A percentile compares a stretch with the other conserved stretches of the same genome.
phyloP scores from a whole-genome alignment of 2,888 invertebrate species.

The Epiblema foenella region DNA sequence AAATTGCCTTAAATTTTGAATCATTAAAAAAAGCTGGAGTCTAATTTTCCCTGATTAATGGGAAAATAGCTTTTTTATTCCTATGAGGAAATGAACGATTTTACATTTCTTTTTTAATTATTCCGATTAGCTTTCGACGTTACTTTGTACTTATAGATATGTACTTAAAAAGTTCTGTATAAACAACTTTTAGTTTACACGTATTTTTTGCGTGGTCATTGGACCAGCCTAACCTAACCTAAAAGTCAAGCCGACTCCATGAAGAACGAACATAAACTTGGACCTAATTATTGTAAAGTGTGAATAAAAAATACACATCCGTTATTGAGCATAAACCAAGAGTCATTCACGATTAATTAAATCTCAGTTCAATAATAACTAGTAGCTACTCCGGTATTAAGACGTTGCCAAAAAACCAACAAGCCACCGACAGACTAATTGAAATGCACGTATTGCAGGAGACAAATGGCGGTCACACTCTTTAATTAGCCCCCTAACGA shows the following conservation, averaged over 20 bases:
- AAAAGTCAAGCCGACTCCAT: not conserved
- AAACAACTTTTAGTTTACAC: too few species aligned
- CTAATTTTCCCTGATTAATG: too few species aligned
- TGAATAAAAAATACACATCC: not conserved
- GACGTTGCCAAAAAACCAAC: slow-evolving; percentile 33
- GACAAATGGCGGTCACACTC: slow-evolving; percentile 23
- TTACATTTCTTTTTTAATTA: not conserved
- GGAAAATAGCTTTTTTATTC: not conserved
- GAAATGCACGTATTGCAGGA: slow-evolving; percentile 31
- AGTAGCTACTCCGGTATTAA: not conserved
- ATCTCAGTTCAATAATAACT: slow-evolving; percentile 12
- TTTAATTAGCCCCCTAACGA: slow-evolving; percentile 38
- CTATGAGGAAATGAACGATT: not conserved
- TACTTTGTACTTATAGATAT: not conserved
- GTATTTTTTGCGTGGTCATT: too few species aligned
- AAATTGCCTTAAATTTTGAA: too few species aligned
- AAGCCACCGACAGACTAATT: slow-evolving; percentile 32
- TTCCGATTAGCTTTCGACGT: not conserved
- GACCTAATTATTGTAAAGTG: too few species aligned
- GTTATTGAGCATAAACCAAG: not conserved
- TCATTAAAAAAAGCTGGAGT: too few species aligned
- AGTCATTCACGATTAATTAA: slow-evolving; percentile 9
- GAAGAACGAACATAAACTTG: too few species aligned
- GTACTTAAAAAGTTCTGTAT: too few species aligned
- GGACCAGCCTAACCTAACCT: too few species aligned